phyloP scores from a whole-genome alignment of 2,113 vertebrate species.

The Macheiramphus alcinus region DNA sequence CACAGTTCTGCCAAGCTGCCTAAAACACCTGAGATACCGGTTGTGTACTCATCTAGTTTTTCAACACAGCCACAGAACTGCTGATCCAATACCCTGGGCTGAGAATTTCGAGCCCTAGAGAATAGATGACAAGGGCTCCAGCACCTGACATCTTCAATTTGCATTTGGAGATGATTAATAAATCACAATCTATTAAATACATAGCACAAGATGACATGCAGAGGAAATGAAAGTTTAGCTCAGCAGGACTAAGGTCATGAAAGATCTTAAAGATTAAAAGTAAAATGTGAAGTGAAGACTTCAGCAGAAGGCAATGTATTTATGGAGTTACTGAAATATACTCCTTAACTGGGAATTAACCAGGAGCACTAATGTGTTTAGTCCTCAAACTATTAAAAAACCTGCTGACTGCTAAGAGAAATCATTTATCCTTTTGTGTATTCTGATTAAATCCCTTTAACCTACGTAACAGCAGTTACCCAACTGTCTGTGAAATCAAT shows the following conservation, averaged over 20 bases:
- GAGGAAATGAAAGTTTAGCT: conserved; percentile 23
- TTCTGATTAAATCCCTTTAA: not conserved
- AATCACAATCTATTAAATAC: not conserved
- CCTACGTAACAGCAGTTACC: not conserved
- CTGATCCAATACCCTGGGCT: not conserved
- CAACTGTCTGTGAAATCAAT: not conserved
- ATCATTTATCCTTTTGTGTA: not conserved
- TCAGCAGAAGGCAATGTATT: not conserved
- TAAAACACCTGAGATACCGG: not conserved
- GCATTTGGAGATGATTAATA: conserved; percentile 26
- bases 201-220: not conserved
- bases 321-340: not conserved
- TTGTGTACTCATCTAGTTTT: not conserved
- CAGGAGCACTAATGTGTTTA: not conserved
- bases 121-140: not conserved
- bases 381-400: not conserved
- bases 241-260: not conserved
- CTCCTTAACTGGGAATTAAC: not conserved
- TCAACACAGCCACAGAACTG: not conserved
- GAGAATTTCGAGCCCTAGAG: not conserved
- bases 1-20: not conserved
- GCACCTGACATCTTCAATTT: not conserved
- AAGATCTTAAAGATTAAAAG: not conserved
- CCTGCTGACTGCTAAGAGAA: not conserved
- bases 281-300: not conserved